Conservation (phyloP, 2,888 invertebrate species). For the Petrophora chlorosata region DNA sequence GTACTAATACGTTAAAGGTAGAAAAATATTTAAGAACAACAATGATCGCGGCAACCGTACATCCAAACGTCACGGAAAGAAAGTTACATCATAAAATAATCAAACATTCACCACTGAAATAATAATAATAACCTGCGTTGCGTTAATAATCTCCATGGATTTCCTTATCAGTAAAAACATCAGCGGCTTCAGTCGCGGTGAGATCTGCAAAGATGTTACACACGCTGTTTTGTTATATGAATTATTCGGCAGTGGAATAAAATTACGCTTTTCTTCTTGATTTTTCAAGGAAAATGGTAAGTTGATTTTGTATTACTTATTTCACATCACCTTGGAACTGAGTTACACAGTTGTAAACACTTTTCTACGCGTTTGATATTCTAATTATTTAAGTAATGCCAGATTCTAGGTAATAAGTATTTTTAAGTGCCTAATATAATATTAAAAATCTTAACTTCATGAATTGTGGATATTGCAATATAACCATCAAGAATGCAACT, state of each 20-base stretch:
- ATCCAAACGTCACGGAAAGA: constrained; percentile 20
- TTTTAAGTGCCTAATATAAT: too few species aligned
- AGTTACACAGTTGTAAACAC: too few species aligned
- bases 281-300: constrained; percentile 25
- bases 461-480: too few species aligned
- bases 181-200: constrained; percentile 26
- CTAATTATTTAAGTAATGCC: too few species aligned
- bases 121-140: not conserved
- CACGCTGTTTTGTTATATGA: constrained; percentile 22
- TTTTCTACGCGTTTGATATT: too few species aligned
- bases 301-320: constrained; percentile 9
- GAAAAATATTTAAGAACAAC: too few species aligned
- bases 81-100: constrained; percentile 17
- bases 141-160: constrained; percentile 35
- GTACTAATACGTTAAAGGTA: too few species aligned
- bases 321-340: too few species aligned
- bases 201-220: constrained; percentile 37
- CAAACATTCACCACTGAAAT: constrained; percentile 15
- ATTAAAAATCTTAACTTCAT: too few species aligned
- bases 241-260: constrained; percentile 29
- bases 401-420: too few species aligned
- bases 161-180: constrained; percentile 44
- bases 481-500: too few species aligned
- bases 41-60: too few species aligned
- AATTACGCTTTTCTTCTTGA: constrained; percentile 9